Conservation (phyloP, 1,140 invertebrate genomes). For the Lucilia cuprina region DNA sequence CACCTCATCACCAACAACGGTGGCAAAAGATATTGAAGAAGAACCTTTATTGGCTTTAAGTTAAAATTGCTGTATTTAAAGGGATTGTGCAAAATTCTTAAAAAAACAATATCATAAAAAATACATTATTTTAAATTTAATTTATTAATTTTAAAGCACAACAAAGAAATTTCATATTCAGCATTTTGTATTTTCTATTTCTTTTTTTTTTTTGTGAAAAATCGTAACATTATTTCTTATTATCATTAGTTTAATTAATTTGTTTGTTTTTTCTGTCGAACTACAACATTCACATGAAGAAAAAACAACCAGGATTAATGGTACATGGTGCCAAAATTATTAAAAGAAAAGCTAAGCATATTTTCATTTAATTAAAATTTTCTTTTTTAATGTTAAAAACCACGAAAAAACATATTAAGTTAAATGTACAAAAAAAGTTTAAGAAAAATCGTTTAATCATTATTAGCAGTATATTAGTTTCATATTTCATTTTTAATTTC, state of each 20-base stretch:
- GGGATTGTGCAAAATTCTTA: conserved; percentile 6
- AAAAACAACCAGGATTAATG: neutral
- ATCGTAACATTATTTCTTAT: neutral
- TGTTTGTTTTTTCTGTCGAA: neutral
- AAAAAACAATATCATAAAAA: conserved; percentile 1
- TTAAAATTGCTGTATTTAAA: conserved; percentile 56
- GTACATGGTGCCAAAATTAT: neutral
- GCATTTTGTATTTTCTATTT: conserved; percentile 2
- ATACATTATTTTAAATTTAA: conserved; percentile 38
- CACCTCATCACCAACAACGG: conserved; percentile 39
- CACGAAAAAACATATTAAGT: neutral
- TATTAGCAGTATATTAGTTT: neutral
- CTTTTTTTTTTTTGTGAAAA: neutral
- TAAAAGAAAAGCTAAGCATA: neutral
- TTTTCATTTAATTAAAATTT: neutral
- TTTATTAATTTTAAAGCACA: conserved; percentile 26
- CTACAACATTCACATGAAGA: neutral
- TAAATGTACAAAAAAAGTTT: neutral
- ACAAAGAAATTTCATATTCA: neutral
- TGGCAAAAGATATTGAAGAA: conserved; percentile 60
- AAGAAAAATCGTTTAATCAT: neutral
- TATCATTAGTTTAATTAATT: neutral
- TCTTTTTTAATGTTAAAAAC: neutral
- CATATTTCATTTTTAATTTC: neutral
- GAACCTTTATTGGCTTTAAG: conserved; percentile 75